Conservation (phyloP, 2,888 invertebrate species). For the Coleophora deauratella region DNA sequence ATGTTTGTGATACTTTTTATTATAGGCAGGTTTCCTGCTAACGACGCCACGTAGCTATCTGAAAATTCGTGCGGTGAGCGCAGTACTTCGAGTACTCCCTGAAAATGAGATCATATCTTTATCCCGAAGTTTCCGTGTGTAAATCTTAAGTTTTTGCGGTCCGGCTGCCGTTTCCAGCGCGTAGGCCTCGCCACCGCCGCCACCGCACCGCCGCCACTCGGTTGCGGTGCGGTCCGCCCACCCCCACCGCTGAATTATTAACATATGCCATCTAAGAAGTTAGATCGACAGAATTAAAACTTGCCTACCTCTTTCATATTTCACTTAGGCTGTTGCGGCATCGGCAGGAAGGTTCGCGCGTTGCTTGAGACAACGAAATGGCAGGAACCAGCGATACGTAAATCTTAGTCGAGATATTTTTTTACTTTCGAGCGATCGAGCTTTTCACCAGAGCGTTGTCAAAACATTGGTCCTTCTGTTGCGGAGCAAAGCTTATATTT, state of each 20-base stretch:
- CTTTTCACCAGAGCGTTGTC: no score
- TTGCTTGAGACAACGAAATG: background rate
- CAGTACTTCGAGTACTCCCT: no score
- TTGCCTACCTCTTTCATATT: constrained; percentile 58
- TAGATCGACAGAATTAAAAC: constrained; percentile 67
- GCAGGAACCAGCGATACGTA: no score
- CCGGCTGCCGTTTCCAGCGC: background rate
- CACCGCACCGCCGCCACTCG: constrained; percentile 7
- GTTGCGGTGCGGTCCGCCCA: constrained; percentile 42
- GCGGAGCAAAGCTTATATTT: no score
- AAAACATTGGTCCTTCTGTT: no score
- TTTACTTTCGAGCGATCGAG: no score
- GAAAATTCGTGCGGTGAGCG: no score
- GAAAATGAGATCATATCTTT: background rate
- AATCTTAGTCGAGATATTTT: no score
- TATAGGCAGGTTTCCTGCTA: no score
- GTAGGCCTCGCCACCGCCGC: background rate
- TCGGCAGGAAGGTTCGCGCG: no score
- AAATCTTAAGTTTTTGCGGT: background rate
- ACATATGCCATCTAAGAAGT: constrained; percentile 59
- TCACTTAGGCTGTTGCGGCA: constrained; percentile 41
- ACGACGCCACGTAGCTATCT: no score
- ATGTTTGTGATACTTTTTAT: no score
- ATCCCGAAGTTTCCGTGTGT: background rate
- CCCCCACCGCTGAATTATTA: constrained; percentile 52